A percentile compares a stretch with the other conserved stretches of the same genome.
Conservation (phyloP, 2,113 vertebrate genomes). For the Spea multiplicata region DNA sequence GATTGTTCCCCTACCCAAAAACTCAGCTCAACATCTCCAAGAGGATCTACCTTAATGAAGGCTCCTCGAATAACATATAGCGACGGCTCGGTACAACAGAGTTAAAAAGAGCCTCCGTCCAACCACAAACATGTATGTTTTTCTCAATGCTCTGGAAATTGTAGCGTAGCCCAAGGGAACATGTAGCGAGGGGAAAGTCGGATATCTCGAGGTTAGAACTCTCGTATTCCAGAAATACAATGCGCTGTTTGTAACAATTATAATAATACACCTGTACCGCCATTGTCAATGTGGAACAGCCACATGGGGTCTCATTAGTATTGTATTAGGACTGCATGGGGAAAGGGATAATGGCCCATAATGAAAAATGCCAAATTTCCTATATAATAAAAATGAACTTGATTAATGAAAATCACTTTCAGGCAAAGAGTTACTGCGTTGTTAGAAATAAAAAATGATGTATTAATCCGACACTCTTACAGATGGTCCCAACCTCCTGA, state of each 20-base stretch:
- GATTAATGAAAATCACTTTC: constrained; percentile 99
- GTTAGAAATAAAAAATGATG: constrained; percentile 99
- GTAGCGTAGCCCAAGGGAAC: constrained; percentile 66
- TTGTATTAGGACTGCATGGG: constrained; percentile 85
- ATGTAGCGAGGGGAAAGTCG: constrained; percentile 62
- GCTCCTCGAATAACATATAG: not conserved
- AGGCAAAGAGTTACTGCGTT: constrained; percentile 94
- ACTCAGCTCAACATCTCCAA: not conserved
- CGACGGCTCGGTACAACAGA: not conserved
- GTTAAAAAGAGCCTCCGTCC: constrained; percentile 28
- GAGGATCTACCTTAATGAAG: not conserved
- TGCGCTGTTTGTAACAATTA: constrained; percentile 85
- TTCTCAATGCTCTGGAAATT: constrained; percentile 77
- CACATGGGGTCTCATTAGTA: constrained; percentile 95
- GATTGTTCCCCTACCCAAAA: not conserved
- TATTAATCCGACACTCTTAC: constrained; percentile 98
- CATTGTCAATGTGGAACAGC: constrained; percentile 77
- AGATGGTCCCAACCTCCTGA: constrained; percentile 99
- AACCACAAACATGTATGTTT: constrained; percentile 80
- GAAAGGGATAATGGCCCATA: constrained; percentile 90
- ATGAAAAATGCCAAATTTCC: constrained; percentile 97
- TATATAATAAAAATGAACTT: constrained; percentile 97
- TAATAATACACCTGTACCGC: constrained; percentile 82
- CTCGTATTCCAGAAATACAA: constrained; percentile 66
- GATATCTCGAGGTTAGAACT: constrained; percentile 68